phyloP scores from a whole-genome alignment of 35 echinoderm and acorn worm genomes.

The Apostichopus japonicus region DNA sequence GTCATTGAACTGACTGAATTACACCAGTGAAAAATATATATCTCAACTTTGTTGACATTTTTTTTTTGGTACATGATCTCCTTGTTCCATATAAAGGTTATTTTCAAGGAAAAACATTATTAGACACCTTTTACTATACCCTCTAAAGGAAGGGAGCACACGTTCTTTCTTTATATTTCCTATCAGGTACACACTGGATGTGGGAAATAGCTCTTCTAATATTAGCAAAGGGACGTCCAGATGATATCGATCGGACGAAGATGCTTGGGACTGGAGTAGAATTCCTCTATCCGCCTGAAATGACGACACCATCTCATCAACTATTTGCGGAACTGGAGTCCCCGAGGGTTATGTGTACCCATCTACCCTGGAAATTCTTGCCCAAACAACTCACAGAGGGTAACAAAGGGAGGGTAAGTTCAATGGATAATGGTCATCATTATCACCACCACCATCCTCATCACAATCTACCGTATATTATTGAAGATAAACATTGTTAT shows the following conservation, averaged over 20 bases:
- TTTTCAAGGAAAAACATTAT: too few relatives aligned
- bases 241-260: conserved; percentile 55
- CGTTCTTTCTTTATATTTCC: too few relatives aligned
- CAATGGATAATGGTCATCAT: too few relatives aligned
- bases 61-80: too few relatives aligned
- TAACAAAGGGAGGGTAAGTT: conserved; percentile 33
- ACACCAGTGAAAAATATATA: too few relatives aligned
- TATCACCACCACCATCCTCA: too few relatives aligned
- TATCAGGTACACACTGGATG: conserved; percentile 74
- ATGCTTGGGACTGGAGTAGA: conserved; percentile 4
- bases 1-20: too few relatives aligned
- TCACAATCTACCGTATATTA: too few relatives aligned
- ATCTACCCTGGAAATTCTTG: conserved; percentile 33
- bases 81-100: too few relatives aligned
- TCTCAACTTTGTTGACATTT: too few relatives aligned
- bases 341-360: not conserved
- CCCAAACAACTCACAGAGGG: not conserved
- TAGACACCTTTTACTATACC: too few relatives aligned
- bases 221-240: conserved; percentile 43
- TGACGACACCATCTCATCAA: conserved; percentile 23
- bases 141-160: too few relatives aligned
- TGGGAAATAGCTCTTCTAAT: conserved; percentile 65
- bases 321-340: not conserved
- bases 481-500: not conserved
- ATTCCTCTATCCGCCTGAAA: not conserved